phyloP scores from a whole-genome alignment of 2,113 vertebrate genomes.

The Microcebus ravelobensis region DNA sequence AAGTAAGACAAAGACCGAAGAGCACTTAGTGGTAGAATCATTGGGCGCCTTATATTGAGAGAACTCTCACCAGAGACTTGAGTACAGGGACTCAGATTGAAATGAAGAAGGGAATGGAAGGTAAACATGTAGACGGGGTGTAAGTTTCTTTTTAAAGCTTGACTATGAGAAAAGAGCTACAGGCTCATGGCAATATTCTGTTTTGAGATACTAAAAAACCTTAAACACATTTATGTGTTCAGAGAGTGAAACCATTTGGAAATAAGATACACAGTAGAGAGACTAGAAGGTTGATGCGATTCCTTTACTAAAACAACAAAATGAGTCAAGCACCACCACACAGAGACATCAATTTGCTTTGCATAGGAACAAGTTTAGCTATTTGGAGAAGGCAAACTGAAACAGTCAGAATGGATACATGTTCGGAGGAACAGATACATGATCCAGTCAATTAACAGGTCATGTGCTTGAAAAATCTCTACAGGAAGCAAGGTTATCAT shows the following conservation, averaged over 20 bases:
- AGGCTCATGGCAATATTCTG: background rate
- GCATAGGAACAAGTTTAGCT: background rate
- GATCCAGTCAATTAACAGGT: no score
- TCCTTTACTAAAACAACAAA: background rate
- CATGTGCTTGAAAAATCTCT: no score
- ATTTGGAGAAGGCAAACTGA: background rate
- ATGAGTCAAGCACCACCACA: background rate
- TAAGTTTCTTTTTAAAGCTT: background rate
- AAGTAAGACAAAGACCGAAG: background rate
- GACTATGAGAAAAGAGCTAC: background rate
- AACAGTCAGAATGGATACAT: background rate
- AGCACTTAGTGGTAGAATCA: background rate
- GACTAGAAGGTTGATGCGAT: background rate
- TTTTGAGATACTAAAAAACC: background rate
- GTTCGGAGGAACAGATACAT: no score
- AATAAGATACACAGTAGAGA: background rate
- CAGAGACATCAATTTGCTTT: background rate
- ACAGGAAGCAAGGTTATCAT: no score
- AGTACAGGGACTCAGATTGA: background rate
- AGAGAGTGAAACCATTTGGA: background rate
- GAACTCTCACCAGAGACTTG: background rate
- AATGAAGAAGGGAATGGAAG: background rate
- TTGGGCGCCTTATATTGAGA: background rate
- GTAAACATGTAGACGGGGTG: background rate
- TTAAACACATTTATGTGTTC: background rate